Conservation (phyloP, 1,140 invertebrate species). For the Eueides isabella region DNA sequence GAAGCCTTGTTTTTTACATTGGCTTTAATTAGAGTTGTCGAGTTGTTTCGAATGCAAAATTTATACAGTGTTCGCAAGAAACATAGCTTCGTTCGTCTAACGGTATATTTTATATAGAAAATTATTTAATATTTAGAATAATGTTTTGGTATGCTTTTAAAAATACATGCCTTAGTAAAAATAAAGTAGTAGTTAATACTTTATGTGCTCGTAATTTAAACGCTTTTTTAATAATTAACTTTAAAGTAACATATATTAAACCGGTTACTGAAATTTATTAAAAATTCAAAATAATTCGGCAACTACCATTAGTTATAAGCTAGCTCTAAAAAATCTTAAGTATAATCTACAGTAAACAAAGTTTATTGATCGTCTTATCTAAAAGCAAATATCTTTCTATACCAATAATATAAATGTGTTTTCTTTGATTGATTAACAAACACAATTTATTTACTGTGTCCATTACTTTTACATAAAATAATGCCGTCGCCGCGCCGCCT, state of each 20-base stretch:
- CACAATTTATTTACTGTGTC: not conserved
- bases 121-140: not conserved
- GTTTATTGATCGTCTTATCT: not conserved
- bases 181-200: no score
- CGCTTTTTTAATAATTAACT: not conserved
- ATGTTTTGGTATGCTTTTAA: not conserved
- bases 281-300: not conserved
- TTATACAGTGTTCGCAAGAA: conserved; percentile 31
- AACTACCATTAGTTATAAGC: not conserved
- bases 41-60: conserved; percentile 43
- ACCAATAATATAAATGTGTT: not conserved
- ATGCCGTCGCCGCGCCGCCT: not conserved
- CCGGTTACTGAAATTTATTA: not conserved
- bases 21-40: conserved; percentile 68
- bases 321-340: not conserved
- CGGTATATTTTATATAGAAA: not conserved
- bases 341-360: not conserved
- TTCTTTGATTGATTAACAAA: not conserved
- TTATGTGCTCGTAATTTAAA: no score
- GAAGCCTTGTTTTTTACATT: conserved; percentile 59
- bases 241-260: not conserved
- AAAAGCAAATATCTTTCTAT: not conserved
- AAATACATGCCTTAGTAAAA: no score
- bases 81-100: not conserved
- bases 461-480: not conserved